Percentiles rank a stretch among this genome's conserved stretches.
These are phyloP conservation scores for Ginglymostoma cirratum DNA, from an alignment of 2,113 vertebrate species.

Conservation along the genomic window DNA sequence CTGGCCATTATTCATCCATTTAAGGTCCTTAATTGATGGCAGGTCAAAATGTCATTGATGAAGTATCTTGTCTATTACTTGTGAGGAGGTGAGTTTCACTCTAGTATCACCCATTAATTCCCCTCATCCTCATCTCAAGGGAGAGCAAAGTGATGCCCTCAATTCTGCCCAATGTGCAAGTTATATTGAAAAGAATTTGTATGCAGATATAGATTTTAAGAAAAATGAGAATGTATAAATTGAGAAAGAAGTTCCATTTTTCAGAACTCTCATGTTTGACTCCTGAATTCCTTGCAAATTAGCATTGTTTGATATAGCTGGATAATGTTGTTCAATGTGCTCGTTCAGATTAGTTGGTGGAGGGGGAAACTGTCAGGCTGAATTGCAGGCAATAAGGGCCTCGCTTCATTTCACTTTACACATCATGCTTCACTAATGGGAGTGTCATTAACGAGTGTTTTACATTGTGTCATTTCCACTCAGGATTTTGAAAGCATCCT, in stretches of 20 bases:
- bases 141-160: too few relatives aligned
- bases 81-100: too few relatives aligned
- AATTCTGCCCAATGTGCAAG: not conserved
- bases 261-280: not conserved
- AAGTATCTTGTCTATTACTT: too few relatives aligned
- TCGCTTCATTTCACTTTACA: not conserved
- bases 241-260: not conserved
- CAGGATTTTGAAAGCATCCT: not conserved
- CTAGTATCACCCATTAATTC: too few relatives aligned
- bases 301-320: not conserved
- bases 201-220: not conserved
- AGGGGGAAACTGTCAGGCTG: not conserved
- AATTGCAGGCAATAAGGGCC: not conserved
- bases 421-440: conserved; percentile 34
- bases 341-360: not conserved
- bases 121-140: too few relatives aligned
- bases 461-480: conserved; percentile 30
- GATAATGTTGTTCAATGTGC: not conserved
- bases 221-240: not conserved
- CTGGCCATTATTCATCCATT: too few relatives aligned
- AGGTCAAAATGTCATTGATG: too few relatives aligned
- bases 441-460: conserved; percentile 6
- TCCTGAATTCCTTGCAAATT: not conserved
- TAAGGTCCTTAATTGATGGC: too few relatives aligned
- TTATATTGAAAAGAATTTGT: not conserved